Evolutionary conservation across 2,797 vertebrate species (phyloP), one percentile per base, ranked within the genome.

Genomic region (Platalea minor): DNA sequence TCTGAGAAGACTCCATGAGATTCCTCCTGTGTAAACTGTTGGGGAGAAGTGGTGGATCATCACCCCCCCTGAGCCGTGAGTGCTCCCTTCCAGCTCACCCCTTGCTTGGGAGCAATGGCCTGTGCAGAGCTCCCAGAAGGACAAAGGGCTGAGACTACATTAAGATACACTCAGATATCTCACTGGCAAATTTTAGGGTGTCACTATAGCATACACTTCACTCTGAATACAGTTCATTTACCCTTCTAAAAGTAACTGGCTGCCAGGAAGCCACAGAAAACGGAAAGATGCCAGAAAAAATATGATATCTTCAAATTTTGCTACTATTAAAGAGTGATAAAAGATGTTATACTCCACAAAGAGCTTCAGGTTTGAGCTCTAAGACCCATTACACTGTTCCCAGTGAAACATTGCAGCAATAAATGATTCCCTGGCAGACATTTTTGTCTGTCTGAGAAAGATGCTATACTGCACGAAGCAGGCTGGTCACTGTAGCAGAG

Each of bases 41-140:
- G 8, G 28, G 9, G 7, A 19, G 2, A 81, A 50, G 7, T 37
- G 15, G 17, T 61, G 21, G 8, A 54, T 48, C 5, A 4, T 50
- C 4, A 1, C 4, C 2, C 2, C 4, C 4, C 1, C 3, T 37
- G 8, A 35, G 33, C 9, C n/a, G 43, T 24, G 26, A 25, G 6
- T 1, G 0, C 5, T 59, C 14, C 15, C 10, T 73, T 39, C 31
- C 48, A 74, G 24, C 8, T 63, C 17, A 56, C 2, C 13, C 17
- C 31, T 85, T 50, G 4, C 14, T 59, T n/a, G 14, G 39, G 9
- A 70, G 11, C 39, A 63, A 39, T 17, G 7, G 6, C 16, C 16
- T 68, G 8, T 50, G 20, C 23, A 88, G 46, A 65, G 1, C 19
- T 65, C 20, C 9, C 23, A 70, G 31, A 68, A 16, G 9, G 20